Conservation (phyloP, 1,140 invertebrate species). For the Aleiodes sp. region DNA sequence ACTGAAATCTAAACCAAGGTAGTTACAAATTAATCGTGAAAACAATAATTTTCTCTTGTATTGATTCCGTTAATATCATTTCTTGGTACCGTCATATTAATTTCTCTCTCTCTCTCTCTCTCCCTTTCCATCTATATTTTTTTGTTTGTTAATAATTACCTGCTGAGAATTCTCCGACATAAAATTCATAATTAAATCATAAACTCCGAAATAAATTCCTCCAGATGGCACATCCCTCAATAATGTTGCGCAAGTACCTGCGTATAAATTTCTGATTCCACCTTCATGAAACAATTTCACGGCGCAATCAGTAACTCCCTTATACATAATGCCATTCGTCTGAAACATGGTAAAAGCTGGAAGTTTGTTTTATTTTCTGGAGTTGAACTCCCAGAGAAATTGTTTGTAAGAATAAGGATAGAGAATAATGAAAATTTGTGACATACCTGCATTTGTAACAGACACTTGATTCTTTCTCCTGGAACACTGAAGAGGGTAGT, state of each 20-base stretch:
- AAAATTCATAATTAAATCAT: conserved; percentile 66
- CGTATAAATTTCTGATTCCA: conserved; percentile 74
- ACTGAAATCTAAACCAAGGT: conserved; percentile 49
- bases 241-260: conserved; percentile 74
- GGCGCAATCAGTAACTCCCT: conserved; percentile 73
- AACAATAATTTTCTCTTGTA: not conserved
- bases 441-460: conserved; percentile 26
- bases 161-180: conserved; percentile 65
- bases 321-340: conserved; percentile 67
- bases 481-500: conserved; percentile 29
- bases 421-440: not conserved
- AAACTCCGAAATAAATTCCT: conserved; percentile 76
- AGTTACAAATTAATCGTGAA: conserved; percentile 52
- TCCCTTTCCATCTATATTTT: not conserved
- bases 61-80: conserved; percentile 45
- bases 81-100: not conserved
- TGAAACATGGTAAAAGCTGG: not conserved
- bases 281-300: conserved; percentile 73
- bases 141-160: conserved; percentile 31
- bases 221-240: conserved; percentile 74
- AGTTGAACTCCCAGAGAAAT: not conserved
- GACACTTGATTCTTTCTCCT: conserved; percentile 18
- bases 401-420: conserved; percentile 4
- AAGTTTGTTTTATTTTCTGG: not conserved
- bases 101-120: conserved; percentile 24